Evolutionary conservation across 2,888 invertebrate genomes (phyloP), one percentile per base, ranked within the genome.

Genomic region (Micropterix aruncella): DNA sequence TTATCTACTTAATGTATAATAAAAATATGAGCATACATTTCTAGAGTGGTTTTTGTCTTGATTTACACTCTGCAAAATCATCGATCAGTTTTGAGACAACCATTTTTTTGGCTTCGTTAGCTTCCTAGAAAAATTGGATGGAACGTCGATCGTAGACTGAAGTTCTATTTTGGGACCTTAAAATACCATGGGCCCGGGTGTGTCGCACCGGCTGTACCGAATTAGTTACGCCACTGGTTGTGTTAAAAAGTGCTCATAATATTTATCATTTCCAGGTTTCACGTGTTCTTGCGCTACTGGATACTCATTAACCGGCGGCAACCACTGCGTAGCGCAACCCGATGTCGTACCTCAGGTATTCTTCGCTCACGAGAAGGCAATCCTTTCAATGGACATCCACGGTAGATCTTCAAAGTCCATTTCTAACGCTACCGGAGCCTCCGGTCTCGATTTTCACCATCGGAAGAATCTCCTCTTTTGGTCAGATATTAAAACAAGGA

Each of bases 401-500:
- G 86, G 83, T 15, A 73, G 74, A 44, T 75, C 77, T 46, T 65
- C 76, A 2, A 70, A 70, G 46, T 61, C 75, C 42, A 70, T 88
- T 16, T 84, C 86, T 16, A 91, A 91, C 60, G 83, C 90, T 2
- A 87, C 89, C 0, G 78, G 83, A 1, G 90, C 89, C 1, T 86
- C 86, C 43, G 92, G 92, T 0, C 67, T 94, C 12, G 92, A 93
- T 60, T 93, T 77, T 60, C 85, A 92, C 55, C 86, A 80, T 59
- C 69, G 76, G 19, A 73, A 77, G 50, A 86, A 88, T 55, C 61
- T 84, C 45, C 65, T 94, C 2, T 91, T 86, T 63, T 93, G 91
- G 91, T 89, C 91, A 5, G 93, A 94, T 61, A 74, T 80, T 1
- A 91, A 90, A 60, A 90, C 89, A 0, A 76, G 85, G 51, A 87